These are phyloP conservation scores for Lasiommata megera DNA, from an alignment of 2,888 invertebrate genomes.

Conservation along the genomic window DNA sequence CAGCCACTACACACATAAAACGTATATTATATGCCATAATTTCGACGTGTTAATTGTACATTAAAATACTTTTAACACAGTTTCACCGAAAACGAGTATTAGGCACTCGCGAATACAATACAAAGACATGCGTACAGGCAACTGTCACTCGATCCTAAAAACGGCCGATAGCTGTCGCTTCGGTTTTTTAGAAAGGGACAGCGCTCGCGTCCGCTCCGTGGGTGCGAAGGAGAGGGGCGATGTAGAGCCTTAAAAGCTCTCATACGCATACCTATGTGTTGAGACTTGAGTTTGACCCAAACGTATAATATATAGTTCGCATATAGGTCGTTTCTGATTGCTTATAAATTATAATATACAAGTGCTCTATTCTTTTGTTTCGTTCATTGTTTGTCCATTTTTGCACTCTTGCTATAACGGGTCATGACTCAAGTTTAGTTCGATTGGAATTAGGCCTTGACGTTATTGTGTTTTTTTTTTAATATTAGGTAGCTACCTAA, in stretches of 20 bases:
- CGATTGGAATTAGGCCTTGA: neutral
- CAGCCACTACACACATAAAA: conserved; percentile 31
- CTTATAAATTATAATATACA: conserved; percentile 26
- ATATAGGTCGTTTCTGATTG: conserved; percentile 26
- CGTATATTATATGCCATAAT: conserved; percentile 17
- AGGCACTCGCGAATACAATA: conserved; percentile 45
- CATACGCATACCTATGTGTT: conserved; percentile 28
- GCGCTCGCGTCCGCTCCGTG: conserved; percentile 2
- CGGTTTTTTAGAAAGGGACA: conserved; percentile 42
- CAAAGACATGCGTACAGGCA: conserved; percentile 69
- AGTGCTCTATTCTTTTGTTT: conserved; percentile 21
- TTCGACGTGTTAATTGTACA: conserved; percentile 22
- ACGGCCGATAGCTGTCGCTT: conserved; percentile 62
- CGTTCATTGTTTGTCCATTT: conserved; percentile 24
- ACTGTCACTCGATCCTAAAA: conserved; percentile 63
- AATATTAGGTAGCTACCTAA: too few species aligned
- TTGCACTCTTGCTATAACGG: conserved; percentile 12
- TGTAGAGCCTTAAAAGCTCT: conserved; percentile 42
- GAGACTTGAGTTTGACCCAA: conserved; percentile 21
- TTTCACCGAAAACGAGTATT: conserved; percentile 31
- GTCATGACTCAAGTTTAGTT: conserved; percentile 16
- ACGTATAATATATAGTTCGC: conserved; percentile 28
- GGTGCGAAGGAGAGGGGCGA: conserved; percentile 29
- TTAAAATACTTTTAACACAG: conserved; percentile 31
- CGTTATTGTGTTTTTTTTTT: too few species aligned